Percentiles rank a stretch among this genome's conserved stretches.
Conservation (phyloP, 2,113 vertebrate genomes). For the Alectura lathami region DNA sequence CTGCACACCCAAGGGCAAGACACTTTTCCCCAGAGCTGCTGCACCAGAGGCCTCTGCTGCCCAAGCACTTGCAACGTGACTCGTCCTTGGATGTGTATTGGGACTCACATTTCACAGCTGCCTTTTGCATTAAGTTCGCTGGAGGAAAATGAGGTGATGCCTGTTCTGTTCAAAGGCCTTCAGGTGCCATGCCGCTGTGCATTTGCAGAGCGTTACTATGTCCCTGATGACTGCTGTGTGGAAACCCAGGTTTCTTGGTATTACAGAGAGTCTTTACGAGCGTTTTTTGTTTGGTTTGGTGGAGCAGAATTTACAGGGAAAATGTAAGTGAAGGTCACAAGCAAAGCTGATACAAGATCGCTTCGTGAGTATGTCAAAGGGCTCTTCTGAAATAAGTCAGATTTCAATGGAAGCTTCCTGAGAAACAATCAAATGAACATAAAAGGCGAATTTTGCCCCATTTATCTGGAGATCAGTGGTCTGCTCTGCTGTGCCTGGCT, state of each 20-base stretch:
- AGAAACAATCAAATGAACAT: too few species aligned
- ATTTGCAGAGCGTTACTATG: not conserved
- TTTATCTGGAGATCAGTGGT: not conserved
- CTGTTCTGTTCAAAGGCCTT: not conserved
- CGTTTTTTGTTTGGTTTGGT: not conserved
- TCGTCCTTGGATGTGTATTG: not conserved
- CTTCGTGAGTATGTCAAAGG: not conserved
- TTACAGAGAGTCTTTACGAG: not conserved
- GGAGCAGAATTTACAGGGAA: not conserved
- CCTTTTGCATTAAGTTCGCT: not conserved
- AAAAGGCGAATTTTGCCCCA: not conserved
- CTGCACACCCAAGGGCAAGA: not conserved
- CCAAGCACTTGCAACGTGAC: fast-evolving
- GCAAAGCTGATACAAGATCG: not conserved
- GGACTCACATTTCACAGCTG: not conserved
- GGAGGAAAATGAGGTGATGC: slow-evolving; percentile 11
- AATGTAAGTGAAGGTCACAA: not conserved
- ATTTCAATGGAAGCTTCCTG: not conserved
- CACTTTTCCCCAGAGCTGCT: not conserved
- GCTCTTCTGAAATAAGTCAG: not conserved
- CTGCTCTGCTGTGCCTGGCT: not conserved
- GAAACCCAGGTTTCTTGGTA: not conserved
- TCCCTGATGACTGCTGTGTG: fast-evolving
- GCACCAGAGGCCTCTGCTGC: not conserved
- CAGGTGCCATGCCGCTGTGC: fast-evolving